phyloP scores from a whole-genome alignment of 1,140 invertebrate genomes.

The Formica exsecta region DNA sequence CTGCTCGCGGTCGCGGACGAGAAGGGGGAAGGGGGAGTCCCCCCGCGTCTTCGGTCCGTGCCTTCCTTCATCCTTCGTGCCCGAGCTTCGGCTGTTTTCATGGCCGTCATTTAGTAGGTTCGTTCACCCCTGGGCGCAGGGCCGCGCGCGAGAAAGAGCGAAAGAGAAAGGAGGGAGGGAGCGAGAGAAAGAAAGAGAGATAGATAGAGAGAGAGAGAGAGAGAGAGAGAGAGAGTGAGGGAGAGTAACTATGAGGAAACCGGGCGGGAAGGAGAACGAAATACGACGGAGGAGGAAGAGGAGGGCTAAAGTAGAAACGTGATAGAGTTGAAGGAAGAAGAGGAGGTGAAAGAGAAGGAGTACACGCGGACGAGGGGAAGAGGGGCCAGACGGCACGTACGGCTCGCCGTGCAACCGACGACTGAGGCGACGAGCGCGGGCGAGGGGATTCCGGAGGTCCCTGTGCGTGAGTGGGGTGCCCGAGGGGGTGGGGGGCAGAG shows the following conservation, averaged over 20 bases:
- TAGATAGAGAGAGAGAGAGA: constrained; percentile 47
- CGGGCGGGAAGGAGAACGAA: constrained; percentile 59
- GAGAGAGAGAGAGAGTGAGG: constrained; percentile 36
- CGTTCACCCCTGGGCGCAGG: constrained; percentile 85
- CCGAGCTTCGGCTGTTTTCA: constrained; percentile 86
- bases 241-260: constrained; percentile 36
- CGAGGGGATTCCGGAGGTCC: constrained; percentile 70
- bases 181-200: constrained; percentile 33
- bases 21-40: constrained; percentile 39
- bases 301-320: constrained; percentile 41
- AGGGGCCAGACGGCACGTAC: constrained; percentile 82
- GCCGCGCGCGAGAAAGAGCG: constrained; percentile 63
- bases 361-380: constrained; percentile 47
- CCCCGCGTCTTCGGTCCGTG: constrained; percentile 73
- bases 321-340: constrained; percentile 49
- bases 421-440: constrained; percentile 57
- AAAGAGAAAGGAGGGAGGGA: constrained; percentile 34
- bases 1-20: constrained; percentile 44
- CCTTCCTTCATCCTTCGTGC: constrained; percentile 82
- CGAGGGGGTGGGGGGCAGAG: neutral
- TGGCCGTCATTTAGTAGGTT: constrained; percentile 87
- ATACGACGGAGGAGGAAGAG: constrained; percentile 57
- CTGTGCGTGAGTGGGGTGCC: constrained; percentile 50
- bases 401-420: constrained; percentile 72
- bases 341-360: constrained; percentile 5